Conservation (phyloP, 2,888 invertebrate genomes). For the Halictus quadricinctus region DNA sequence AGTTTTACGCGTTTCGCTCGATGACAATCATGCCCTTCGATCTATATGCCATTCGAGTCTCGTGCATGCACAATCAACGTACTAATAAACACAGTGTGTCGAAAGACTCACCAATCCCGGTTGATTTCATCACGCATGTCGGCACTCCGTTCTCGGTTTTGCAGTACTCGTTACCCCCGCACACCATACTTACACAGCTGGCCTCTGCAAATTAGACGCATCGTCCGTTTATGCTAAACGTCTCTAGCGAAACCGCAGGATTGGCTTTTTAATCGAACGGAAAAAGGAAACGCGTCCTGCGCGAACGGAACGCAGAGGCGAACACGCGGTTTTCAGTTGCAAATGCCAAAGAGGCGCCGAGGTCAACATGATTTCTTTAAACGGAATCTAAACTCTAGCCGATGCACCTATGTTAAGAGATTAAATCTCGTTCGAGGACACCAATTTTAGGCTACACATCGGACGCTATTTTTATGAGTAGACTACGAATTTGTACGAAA, state of each 20-base stretch:
- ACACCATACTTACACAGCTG: constrained; percentile 74
- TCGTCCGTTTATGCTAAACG: background rate
- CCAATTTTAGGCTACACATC: background rate
- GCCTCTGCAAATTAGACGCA: constrained; percentile 59
- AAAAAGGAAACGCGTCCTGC: background rate
- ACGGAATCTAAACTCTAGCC: background rate
- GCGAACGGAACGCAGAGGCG: background rate
- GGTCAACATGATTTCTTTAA: background rate
- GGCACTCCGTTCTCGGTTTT: constrained; percentile 75
- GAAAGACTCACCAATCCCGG: constrained; percentile 74
- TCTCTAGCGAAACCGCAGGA: background rate
- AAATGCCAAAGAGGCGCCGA: background rate
- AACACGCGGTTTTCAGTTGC: background rate
- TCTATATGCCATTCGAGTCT: constrained; percentile 11
- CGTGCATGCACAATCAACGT: constrained; percentile 36
- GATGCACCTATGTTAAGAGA: background rate
- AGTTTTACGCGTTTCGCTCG: constrained; percentile 21
- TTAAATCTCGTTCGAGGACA: background rate
- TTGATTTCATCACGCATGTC: constrained; percentile 73
- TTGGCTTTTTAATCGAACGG: background rate
- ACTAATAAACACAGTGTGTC: background rate
- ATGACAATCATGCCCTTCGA: constrained; percentile 21
- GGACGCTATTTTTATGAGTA: background rate
- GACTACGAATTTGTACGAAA: background rate
- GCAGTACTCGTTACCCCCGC: constrained; percentile 76